These are phyloP conservation scores for Camelus dromedarius DNA, from an alignment of 2,113 vertebrate genomes.

Conservation along the genomic window DNA sequence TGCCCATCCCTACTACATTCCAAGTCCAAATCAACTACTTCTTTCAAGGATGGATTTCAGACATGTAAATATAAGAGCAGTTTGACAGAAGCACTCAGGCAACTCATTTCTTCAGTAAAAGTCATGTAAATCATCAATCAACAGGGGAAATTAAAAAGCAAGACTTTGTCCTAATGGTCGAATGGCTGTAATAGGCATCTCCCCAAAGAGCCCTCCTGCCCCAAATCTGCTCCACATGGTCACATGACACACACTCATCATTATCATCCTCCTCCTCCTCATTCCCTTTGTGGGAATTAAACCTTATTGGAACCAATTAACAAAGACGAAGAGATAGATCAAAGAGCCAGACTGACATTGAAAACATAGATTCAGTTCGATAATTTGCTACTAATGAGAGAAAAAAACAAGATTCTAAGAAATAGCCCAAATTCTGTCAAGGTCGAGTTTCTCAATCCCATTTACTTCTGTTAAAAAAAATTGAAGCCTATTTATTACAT, in stretches of 20 bases:
- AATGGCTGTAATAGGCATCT: neutral
- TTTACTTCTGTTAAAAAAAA: neutral
- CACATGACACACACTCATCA: neutral
- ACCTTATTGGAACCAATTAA: neutral
- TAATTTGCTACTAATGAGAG: neutral
- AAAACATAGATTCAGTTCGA: neutral
- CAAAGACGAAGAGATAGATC: neutral
- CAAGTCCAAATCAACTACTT: neutral
- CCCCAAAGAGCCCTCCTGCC: neutral
- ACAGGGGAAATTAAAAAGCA: neutral
- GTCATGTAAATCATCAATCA: neutral
- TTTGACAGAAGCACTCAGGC: neutral
- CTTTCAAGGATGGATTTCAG: neutral
- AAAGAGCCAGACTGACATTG: too few species aligned
- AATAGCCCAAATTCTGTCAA: constrained; percentile 44
- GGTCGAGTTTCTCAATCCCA: constrained; percentile 55
- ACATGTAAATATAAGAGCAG: neutral
- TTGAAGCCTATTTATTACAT: neutral
- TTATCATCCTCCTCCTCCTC: neutral
- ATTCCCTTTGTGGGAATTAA: neutral
- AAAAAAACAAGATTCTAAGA: neutral
- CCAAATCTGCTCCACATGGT: neutral
- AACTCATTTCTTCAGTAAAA: neutral
- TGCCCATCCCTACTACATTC: neutral
- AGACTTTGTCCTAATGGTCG: neutral